Evolutionary conservation across 2,888 invertebrate genomes (phyloP), one percentile per base, ranked within the genome.

Genomic region (Campaea margaritaria): DNA sequence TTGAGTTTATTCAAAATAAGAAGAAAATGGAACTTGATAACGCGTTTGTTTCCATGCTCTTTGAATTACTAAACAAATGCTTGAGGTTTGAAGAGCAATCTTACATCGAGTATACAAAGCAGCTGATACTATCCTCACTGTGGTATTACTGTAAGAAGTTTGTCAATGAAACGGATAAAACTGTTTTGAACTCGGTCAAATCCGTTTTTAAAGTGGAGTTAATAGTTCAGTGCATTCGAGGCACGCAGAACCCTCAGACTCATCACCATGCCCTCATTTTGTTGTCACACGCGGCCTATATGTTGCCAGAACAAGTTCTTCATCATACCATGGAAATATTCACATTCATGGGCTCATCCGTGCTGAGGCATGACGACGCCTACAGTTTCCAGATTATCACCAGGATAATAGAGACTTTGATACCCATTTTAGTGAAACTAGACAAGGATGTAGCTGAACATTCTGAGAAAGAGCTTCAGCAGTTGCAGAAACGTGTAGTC

Each of bases 321-420:
- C 96, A 97, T 78, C 97, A 99, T 75, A 96, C 99, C 3, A 98
- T 99, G 95, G 96, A 98, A 16, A 97, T 99, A 72, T 99, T 99
- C 82, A 99, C 99, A 0, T 99, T 99, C 79, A 98, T 99, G 95
- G 99, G 99, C 0, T 96, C 96, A 0, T 97, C 97, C 0, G 95
- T 99, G 10, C 92, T 99, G 0, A 94, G 98, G 10, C 97, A 98
- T 72, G 99, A 99, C 79, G 98, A 99, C 76, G 96, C 96, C 0
- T 99, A 99, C 85, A 98, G 98, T 78, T 97, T 98, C 82, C 97
- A 98, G 84, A 96, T 99, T 21, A 98, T 99, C 54, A 94, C 95
- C 0, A 96, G 96, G 79, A 97, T 98, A 4, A 95, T 99, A 14
- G 96, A 98, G 74, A 97, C 97, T 0, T 94, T 99, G 31, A 95